Conservation (phyloP, 37 sponge, comb jelly and placozoan species). For the Diacarnus erythraeanus region DNA sequence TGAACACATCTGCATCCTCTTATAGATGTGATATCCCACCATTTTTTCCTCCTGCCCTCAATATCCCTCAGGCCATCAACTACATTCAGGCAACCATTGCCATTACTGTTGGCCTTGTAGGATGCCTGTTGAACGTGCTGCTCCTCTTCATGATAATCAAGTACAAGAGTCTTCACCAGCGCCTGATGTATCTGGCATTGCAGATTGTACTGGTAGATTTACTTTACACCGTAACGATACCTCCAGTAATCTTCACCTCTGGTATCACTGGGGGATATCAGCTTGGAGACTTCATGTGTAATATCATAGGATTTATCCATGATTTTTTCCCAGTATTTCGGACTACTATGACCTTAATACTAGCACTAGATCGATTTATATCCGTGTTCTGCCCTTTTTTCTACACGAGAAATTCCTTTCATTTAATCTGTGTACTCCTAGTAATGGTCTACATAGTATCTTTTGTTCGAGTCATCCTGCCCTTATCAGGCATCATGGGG, state of each 20-base stretch:
- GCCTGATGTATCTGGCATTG: background rate
- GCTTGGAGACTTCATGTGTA: background rate
- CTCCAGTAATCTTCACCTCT: background rate
- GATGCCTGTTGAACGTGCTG: background rate
- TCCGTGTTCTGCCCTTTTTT: conserved; percentile 16
- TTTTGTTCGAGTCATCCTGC: background rate
- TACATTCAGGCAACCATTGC: background rate
- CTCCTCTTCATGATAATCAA: conserved; percentile 1
- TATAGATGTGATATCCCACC: background rate
- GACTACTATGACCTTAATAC: background rate
- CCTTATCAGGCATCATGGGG: background rate
- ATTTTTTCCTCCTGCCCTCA: background rate
- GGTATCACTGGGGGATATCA: background rate
- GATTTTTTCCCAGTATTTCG: background rate
- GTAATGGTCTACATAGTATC: background rate
- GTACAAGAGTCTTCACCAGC: background rate
- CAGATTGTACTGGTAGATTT: conserved; percentile 2
- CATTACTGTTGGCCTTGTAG: background rate
- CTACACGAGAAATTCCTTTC: background rate
- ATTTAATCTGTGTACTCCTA: background rate
- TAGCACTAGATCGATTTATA: conserved; percentile 11
- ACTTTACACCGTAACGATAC: background rate
- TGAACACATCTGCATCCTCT: too few relatives aligned
- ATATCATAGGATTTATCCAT: background rate
- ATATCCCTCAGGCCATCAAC: conserved; percentile 7